phyloP scores from a whole-genome alignment of 1,140 invertebrate species.

The Lasioglossum albipes region DNA sequence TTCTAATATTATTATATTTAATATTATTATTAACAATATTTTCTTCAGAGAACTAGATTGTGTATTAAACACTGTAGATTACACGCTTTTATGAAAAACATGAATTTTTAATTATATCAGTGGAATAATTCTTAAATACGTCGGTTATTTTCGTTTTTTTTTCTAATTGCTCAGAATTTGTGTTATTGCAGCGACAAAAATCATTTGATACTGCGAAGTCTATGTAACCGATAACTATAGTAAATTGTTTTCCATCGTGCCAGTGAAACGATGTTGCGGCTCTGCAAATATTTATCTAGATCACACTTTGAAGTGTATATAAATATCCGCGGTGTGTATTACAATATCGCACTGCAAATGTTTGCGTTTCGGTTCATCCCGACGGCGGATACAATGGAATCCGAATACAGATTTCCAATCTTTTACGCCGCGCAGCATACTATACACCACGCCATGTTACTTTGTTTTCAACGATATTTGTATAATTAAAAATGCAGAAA shows the following conservation, averaged over 20 bases:
- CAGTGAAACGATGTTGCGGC: neutral
- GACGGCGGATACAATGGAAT: neutral
- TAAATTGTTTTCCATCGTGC: neutral
- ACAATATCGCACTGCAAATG: conserved; percentile 31
- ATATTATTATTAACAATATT: too few relatives aligned
- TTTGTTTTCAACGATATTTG: neutral
- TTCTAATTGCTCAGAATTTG: neutral
- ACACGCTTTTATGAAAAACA: too few relatives aligned
- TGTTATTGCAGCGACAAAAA: too few relatives aligned
- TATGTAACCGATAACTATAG: neutral
- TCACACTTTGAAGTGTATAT: neutral
- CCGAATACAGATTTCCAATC: neutral
- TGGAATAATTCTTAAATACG: too few relatives aligned
- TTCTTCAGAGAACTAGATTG: too few relatives aligned
- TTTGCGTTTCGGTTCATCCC: conserved; percentile 36
- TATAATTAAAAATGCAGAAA: too few relatives aligned
- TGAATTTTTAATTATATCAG: too few relatives aligned
- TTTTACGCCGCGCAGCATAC: neutral
- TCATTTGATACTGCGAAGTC: neutral
- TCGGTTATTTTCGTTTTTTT: neutral
- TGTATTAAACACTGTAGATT: too few relatives aligned
- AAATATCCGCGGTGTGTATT: conserved; percentile 4
- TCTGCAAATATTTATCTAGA: conserved; percentile 44
- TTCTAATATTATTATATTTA: too few relatives aligned
- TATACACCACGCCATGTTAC: neutral